These are phyloP conservation scores for Ophthalmolycus amberensis DNA, from an alignment of 2,113 vertebrate species.

Conservation along the genomic window DNA sequence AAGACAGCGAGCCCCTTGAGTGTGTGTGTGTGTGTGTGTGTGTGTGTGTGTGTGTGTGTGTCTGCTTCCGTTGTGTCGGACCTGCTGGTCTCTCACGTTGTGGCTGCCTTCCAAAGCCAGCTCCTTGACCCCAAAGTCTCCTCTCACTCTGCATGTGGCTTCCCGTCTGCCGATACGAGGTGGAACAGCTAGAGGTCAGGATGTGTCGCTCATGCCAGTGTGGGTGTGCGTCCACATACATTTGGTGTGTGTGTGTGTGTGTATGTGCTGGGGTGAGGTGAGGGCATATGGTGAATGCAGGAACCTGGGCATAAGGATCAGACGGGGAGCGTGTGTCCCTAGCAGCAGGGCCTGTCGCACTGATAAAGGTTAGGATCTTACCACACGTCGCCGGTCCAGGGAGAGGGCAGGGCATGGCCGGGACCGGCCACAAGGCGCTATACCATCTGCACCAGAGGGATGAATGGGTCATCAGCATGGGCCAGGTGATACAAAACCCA, in stretches of 20 bases:
- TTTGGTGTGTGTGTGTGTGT: conserved; percentile 35
- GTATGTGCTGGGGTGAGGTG: conserved; percentile 45
- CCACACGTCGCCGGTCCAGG: conserved; percentile 71
- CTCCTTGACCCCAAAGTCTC: conserved; percentile 79
- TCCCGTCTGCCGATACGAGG: conserved; percentile 78
- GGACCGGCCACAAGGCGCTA: conserved; percentile 65
- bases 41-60: not conserved
- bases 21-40: not conserved
- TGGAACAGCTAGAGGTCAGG: conserved; percentile 81
- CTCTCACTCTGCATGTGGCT: conserved; percentile 75
- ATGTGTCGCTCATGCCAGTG: conserved; percentile 75
- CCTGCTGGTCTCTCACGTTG: conserved; percentile 45
- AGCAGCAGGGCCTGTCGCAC: conserved; percentile 78
- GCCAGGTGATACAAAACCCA: conserved; percentile 63
- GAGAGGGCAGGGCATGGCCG: conserved; percentile 70
- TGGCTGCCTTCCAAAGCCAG: conserved; percentile 72
- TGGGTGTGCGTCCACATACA: conserved; percentile 22
- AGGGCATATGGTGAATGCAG: conserved; percentile 77
- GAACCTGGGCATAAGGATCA: conserved; percentile 73
- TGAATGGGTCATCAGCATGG: conserved; percentile 55
- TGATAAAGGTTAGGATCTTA: conserved; percentile 78
- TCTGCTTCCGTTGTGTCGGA: conserved; percentile 30
- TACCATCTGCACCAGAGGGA: conserved; percentile 75
- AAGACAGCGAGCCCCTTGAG: not conserved
- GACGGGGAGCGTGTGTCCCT: conserved; percentile 68